These are phyloP conservation scores for Anadara kagoshimensis DNA, from an alignment of 1,140 invertebrate genomes.

Conservation along the genomic window DNA sequence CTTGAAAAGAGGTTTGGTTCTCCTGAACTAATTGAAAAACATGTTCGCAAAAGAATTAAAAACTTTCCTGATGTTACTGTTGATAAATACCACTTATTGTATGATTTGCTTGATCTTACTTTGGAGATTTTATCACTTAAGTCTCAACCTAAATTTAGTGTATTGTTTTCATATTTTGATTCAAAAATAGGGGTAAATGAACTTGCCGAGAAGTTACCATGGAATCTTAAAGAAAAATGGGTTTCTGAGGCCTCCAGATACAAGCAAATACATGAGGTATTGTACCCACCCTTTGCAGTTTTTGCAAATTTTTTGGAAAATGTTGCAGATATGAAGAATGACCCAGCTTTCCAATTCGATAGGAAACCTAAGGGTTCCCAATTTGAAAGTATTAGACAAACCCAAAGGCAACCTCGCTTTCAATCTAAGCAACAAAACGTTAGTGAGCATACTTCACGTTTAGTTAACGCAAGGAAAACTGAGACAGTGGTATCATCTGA, in stretches of 20 bases:
- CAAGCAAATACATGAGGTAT: constrained; percentile 19
- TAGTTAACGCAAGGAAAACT: too few relatives aligned
- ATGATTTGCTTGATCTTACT: constrained; percentile 32
- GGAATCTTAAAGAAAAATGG: constrained; percentile 39
- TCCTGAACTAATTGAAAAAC: constrained; percentile 32
- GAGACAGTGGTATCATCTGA: too few relatives aligned
- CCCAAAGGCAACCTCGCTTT: too few relatives aligned
- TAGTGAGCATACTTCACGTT: too few relatives aligned
- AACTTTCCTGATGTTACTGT: constrained; percentile 33
- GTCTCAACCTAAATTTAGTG: constrained; percentile 4
- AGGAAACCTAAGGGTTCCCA: too few relatives aligned
- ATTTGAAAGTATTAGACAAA: too few relatives aligned
- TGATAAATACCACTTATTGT: constrained; percentile 19
- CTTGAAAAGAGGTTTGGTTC: not conserved
- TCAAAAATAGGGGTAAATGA: constrained; percentile 26
- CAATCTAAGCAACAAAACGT: too few relatives aligned
- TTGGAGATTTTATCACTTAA: constrained; percentile 36
- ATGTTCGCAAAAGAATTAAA: constrained; percentile 18
- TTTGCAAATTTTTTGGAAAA: constrained; percentile 30
- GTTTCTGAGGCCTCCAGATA: constrained; percentile 14
- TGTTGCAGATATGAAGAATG: constrained; percentile 12
- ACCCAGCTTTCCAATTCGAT: constrained; percentile 32
- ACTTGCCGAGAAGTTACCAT: constrained; percentile 31
- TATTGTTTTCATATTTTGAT: constrained; percentile 28
- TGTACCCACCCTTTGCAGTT: constrained; percentile 27